Conservation (phyloP, 92 coral and sea anemone genomes). For the Chrysogorgia sp. region DNA sequence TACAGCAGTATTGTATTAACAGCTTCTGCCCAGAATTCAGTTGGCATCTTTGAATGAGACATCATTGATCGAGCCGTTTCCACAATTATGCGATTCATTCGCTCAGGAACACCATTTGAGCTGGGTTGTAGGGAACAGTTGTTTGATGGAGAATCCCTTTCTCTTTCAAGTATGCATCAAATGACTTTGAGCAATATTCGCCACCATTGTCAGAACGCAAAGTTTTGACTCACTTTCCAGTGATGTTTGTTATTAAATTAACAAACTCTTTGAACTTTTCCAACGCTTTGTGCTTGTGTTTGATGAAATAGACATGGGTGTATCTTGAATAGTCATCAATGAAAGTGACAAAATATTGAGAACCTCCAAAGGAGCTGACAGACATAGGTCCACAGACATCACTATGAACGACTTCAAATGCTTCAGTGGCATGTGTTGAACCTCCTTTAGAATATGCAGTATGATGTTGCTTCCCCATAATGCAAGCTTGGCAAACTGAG, state of each 20-base stretch:
- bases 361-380: conserved; percentile 50
- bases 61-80: conserved; percentile 51
- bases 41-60: conserved; percentile 32
- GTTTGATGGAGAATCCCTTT: conserved; percentile 42
- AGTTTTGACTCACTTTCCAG: conserved; percentile 43
- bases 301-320: conserved; percentile 49
- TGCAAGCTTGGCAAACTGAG: conserved; percentile 31
- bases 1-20: conserved; percentile 18
- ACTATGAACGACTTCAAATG: conserved; percentile 44
- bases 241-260: conserved; percentile 22
- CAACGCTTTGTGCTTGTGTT: conserved; percentile 40
- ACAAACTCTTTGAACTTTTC: conserved; percentile 57
- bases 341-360: conserved; percentile 46
- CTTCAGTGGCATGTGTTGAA: conserved; percentile 34
- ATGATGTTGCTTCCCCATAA: conserved; percentile 42
- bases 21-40: conserved; percentile 52
- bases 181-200: conserved; percentile 37
- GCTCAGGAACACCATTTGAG: conserved; percentile 49
- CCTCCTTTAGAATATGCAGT: conserved; percentile 36
- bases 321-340: conserved; percentile 43
- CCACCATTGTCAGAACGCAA: conserved; percentile 53
- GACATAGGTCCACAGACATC: conserved; percentile 57
- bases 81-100: conserved; percentile 42
- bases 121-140: conserved; percentile 46
- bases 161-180: conserved; percentile 42